A percentile compares a stretch with the other conserved stretches of the same genome.
Evolutionary conservation across 2,888 invertebrate genomes (phyloP).

Genomic region (Hyppa rectilinea): DNA sequence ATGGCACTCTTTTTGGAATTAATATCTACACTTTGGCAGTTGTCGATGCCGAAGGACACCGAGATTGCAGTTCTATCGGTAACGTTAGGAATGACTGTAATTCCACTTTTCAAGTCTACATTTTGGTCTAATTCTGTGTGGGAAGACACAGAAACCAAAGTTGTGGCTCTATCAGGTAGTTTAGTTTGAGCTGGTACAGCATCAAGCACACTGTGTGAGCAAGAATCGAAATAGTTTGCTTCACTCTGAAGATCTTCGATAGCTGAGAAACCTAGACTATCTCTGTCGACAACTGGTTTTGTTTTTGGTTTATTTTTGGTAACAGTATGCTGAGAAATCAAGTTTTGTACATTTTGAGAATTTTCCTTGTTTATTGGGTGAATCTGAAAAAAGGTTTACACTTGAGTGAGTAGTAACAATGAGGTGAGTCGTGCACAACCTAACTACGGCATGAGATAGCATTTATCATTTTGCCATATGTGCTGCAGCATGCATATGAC

Average conservation of each 20-base stretch:
- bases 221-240: slow-evolving; percentile 44
- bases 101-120: slow-evolving; percentile 62
- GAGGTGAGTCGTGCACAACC: background rate
- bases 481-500: no score
- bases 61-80: slow-evolving; percentile 69
- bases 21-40: slow-evolving; percentile 78
- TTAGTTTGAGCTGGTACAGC: slow-evolving; percentile 26
- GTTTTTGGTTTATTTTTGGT: slow-evolving; percentile 51
- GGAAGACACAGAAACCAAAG: slow-evolving; percentile 69
- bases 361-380: slow-evolving; percentile 70
- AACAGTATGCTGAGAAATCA: slow-evolving; percentile 34
- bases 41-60: slow-evolving; percentile 77
- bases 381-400: slow-evolving; percentile 63
- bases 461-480: no score
- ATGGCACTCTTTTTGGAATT: slow-evolving; percentile 76
- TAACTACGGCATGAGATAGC: background rate
- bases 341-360: slow-evolving; percentile 62
- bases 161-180: slow-evolving; percentile 27
- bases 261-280: slow-evolving; percentile 72
- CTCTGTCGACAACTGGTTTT: slow-evolving; percentile 49
- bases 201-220: slow-evolving; percentile 23
- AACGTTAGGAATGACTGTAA: slow-evolving; percentile 68
- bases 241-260: slow-evolving; percentile 72
- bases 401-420: background rate
- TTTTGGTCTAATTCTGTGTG: slow-evolving; percentile 66